Percentiles rank a stretch among this genome's conserved stretches.
Conservation (phyloP, 2,797 vertebrate species). For the Etheostoma nigrum region DNA sequence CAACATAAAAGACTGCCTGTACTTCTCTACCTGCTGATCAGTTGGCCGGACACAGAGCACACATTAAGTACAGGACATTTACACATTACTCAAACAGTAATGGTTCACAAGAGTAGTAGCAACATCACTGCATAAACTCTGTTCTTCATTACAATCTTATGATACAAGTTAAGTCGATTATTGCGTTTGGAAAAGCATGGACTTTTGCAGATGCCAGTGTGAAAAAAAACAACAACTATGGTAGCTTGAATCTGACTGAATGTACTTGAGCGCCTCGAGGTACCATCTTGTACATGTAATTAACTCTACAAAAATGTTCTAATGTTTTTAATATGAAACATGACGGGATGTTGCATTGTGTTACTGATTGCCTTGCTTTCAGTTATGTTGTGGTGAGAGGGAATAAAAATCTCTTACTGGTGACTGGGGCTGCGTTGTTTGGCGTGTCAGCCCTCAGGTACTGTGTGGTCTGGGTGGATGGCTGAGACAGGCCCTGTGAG, state of each 20-base stretch:
- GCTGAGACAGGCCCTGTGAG: constrained; percentile 97
- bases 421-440: constrained; percentile 96
- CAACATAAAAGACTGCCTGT: constrained; percentile 33
- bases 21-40: constrained; percentile 13
- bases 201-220: constrained; percentile 31
- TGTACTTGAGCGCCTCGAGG: neutral
- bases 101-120: constrained; percentile 36
- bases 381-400: neutral
- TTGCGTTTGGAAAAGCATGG: constrained; percentile 72
- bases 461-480: constrained; percentile 98
- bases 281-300: neutral
- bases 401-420: constrained; percentile 91
- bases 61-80: constrained; percentile 17
- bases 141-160: constrained; percentile 67
- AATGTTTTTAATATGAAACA: constrained; percentile 1
- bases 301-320: neutral
- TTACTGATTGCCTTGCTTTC: neutral
- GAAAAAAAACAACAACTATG: neutral
- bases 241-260: neutral
- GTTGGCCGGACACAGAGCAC: constrained; percentile 30
- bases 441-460: constrained; percentile 98
- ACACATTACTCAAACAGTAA: constrained; percentile 39
- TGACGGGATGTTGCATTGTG: neutral
- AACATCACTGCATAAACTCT: constrained; percentile 32
- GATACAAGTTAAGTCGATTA: constrained; percentile 75